Conservation (phyloP, 2,113 vertebrate species). For the Nerophis ophidion region DNA sequence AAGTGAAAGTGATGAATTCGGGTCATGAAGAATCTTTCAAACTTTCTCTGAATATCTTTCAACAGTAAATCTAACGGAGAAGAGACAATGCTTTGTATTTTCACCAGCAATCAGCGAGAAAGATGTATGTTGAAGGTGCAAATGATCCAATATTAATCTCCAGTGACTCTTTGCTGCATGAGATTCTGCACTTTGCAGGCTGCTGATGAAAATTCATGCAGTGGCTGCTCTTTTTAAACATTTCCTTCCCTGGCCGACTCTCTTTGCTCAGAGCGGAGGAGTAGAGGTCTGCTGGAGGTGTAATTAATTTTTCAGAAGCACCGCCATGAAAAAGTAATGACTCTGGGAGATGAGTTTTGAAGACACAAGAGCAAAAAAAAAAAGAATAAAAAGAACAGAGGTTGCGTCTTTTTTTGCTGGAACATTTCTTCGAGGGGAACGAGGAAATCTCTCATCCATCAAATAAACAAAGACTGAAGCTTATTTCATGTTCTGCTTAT, state of each 20-base stretch:
- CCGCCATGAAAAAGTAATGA: conserved; percentile 68
- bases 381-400: conserved; percentile 52
- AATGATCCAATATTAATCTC: conserved; percentile 51
- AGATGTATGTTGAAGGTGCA: conserved; percentile 40
- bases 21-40: neutral
- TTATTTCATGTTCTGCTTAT: conserved; percentile 52
- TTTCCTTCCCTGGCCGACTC: conserved; percentile 42
- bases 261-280: conserved; percentile 50
- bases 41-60: conserved; percentile 19
- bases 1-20: neutral
- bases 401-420: conserved; percentile 48
- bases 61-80: conserved; percentile 42
- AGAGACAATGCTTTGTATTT: conserved; percentile 42
- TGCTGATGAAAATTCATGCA: conserved; percentile 58
- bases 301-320: conserved; percentile 71
- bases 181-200: conserved; percentile 40
- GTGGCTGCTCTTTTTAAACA: conserved; percentile 36
- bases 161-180: conserved; percentile 25
- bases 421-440: conserved; percentile 44
- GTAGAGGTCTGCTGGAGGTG: conserved; percentile 65
- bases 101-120: conserved; percentile 31
- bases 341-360: conserved; percentile 56
- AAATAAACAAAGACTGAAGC: conserved; percentile 62
- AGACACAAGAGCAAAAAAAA: conserved; percentile 39
- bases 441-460: conserved; percentile 59